Evolutionary conservation across 2,888 invertebrate genomes (phyloP), one percentile per base, ranked within the genome.

Genomic region (Laspeyria flexula): DNA sequence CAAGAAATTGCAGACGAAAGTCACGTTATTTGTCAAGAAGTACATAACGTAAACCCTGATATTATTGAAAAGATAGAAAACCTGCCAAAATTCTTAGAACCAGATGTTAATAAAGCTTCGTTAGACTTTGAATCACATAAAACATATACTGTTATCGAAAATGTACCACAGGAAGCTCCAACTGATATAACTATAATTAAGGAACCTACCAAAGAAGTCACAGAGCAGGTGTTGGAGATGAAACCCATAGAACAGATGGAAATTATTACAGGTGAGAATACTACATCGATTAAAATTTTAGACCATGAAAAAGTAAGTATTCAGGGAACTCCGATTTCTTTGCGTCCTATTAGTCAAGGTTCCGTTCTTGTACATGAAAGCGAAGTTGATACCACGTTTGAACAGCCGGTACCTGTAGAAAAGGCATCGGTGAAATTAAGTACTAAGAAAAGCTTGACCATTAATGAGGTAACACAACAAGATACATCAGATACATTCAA

Each of bases 151-250:
- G 77, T 85, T 7, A 68, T 70, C 13, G 85, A 90, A 76, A 79
- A 82, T 47, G 34, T 82, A 12, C 45, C 73, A 18, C 89, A 90
- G 2, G 94, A 94, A 66, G 83, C 83, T 55, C 86, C 93, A 65
- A 83, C 83, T 37, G 59, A 81, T 47, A 86, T 94, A 18, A 63
- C 63, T 46, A 74, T 81, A 5, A 64, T 81, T 18, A 80, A 79
- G 59, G 86, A 89, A n/a, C 73, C 78, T 40, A 67, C 75, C 35
- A 91, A 91, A 74, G 79, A 77, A 37, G 88, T 93, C 0, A 79
- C 75, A 11, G 71, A 92, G 56, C 66, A 81, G 21, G n/a, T 88
- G 16, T 49, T 81, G 43, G 82, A 81, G 70, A 68, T 77, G 9
- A 83, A 75, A 62, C 70, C 86, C 0, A 47, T 88, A 50, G 75